Conservation (phyloP, 1,140 invertebrate species). For the Nasonia longicornis region DNA sequence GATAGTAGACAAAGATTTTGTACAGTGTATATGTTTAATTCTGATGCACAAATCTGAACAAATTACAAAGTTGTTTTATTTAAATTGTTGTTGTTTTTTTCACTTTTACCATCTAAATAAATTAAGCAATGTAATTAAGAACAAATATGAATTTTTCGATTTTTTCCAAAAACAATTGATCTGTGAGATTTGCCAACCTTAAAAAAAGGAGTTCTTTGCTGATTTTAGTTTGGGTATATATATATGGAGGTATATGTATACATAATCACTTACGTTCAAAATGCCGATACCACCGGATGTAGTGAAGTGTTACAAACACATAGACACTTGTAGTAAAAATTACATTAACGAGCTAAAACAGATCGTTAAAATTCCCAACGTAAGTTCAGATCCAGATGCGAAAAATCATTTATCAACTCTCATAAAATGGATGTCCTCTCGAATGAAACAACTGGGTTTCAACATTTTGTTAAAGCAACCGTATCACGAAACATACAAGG, state of each 20-base stretch:
- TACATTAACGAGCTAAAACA: constrained; percentile 48
- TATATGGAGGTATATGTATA: not conserved
- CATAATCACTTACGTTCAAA: not conserved
- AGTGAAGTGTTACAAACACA: constrained; percentile 49
- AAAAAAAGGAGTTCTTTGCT: not conserved
- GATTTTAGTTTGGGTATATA: not conserved
- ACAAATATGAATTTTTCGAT: not conserved
- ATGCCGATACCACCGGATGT: constrained; percentile 51
- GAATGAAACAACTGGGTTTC: constrained; percentile 71
- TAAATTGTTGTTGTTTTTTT: not conserved
- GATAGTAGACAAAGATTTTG: constrained; percentile 12
- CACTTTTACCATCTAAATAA: not conserved
- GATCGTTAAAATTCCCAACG: constrained; percentile 46
- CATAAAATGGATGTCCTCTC: constrained; percentile 61
- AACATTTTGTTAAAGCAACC: constrained; percentile 66
- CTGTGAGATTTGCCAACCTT: constrained; percentile 15
- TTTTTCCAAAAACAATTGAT: constrained; percentile 30
- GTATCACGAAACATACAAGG: constrained; percentile 19
- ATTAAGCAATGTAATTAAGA: not conserved
- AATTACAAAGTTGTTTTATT: constrained; percentile 19
- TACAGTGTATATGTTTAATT: constrained; percentile 20
- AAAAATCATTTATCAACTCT: constrained; percentile 35
- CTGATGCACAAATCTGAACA: not conserved
- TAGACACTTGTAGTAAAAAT: constrained; percentile 44
- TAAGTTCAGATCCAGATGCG: constrained; percentile 42